Conservation (phyloP, 2,797 vertebrate genomes). For the Labroides dimidiatus region DNA sequence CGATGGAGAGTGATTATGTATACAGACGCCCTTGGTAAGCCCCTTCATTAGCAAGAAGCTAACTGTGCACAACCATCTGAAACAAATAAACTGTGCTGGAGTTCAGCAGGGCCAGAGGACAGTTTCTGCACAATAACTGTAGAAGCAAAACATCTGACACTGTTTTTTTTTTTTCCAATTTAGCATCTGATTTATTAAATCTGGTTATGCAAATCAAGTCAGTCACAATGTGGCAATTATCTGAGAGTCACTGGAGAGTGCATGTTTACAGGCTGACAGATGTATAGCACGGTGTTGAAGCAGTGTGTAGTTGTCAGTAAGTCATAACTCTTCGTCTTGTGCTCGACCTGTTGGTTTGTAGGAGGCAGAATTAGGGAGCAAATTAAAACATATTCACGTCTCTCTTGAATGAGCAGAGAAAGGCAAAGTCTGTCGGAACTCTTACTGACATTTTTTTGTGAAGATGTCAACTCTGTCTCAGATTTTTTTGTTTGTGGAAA, state of each 20-base stretch:
- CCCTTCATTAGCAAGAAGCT: conserved; percentile 9
- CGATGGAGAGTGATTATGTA: not conserved
- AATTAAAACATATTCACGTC: conserved; percentile 14
- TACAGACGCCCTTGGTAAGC: not conserved
- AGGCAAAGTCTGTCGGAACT: not conserved
- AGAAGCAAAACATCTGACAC: conserved; percentile 33
- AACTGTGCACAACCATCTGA: conserved; percentile 2
- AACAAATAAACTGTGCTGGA: conserved; percentile 13
- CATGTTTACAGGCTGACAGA: conserved; percentile 59
- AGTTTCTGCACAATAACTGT: conserved; percentile 18
- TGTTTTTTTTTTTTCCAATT: conserved; percentile 37
- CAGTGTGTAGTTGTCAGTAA: conserved; percentile 25
- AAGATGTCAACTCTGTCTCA: not conserved
- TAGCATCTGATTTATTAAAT: conserved; percentile 56
- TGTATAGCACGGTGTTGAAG: conserved; percentile 54
- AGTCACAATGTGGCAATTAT: conserved; percentile 59
- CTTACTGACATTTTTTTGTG: not conserved
- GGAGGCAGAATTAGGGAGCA: conserved; percentile 14
- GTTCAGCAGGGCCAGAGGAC: conserved; percentile 23
- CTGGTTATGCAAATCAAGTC: conserved; percentile 55
- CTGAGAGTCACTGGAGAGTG: conserved; percentile 46
- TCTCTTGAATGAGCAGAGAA: not conserved
- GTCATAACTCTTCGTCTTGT: conserved; percentile 4
- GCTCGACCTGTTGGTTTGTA: conserved; percentile 15
- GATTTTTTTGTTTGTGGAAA: conserved; percentile 2